phyloP scores from a whole-genome alignment of 2,797 vertebrate species.

The Neomorphus geoffroyi region DNA sequence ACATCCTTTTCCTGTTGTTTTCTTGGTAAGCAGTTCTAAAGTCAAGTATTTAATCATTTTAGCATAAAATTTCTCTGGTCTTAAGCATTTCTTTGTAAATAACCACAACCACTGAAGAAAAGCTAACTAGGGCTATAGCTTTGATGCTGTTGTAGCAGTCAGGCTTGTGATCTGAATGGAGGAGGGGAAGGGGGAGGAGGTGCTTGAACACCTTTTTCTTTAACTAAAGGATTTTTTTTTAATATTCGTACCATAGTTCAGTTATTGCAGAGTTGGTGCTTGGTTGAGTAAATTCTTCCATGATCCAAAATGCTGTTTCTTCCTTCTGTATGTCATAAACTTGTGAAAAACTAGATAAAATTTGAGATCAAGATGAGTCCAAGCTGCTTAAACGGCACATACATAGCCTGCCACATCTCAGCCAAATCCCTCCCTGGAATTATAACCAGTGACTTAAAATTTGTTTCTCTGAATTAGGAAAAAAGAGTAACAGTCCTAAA shows the following conservation, averaged over 20 bases:
- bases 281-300: not conserved
- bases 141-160: slow-evolving; percentile 1
- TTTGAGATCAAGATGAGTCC: not conserved
- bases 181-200: not conserved
- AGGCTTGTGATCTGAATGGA: not conserved
- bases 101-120: slow-evolving; percentile 20
- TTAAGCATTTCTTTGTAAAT: slow-evolving; percentile 25
- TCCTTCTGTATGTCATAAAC: not conserved
- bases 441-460: not conserved
- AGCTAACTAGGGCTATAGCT: not conserved
- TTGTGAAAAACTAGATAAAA: not conserved
- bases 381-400: not conserved
- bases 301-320: not conserved
- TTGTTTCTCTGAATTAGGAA: not conserved
- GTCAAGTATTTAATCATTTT: slow-evolving; percentile 20
- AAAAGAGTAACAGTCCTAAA: not conserved
- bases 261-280: not conserved
- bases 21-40: slow-evolving; percentile 27
- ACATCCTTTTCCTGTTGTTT: slow-evolving; percentile 71
- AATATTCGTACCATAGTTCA: not conserved
- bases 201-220: not conserved
- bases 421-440: not conserved
- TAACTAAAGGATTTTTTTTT: not conserved
- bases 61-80: not conserved
- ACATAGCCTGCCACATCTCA: rapidly evolving